phyloP scores from a whole-genome alignment of 2,888 invertebrate genomes.

The Furcula furcula region DNA sequence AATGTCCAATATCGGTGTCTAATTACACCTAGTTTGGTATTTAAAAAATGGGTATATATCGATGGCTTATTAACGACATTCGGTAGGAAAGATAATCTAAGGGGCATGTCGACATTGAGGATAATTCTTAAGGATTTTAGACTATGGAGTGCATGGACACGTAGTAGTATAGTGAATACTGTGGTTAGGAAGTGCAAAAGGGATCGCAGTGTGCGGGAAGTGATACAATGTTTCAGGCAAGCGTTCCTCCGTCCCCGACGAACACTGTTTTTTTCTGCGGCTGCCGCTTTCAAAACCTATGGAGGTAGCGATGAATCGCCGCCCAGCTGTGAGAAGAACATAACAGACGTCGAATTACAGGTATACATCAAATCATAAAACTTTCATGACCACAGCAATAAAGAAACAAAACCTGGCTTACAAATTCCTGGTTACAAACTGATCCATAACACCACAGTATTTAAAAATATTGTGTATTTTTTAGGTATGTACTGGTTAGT shows the following conservation, averaged over 20 bases:
- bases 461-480: no score
- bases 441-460: no score
- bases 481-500: no score
- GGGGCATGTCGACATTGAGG: conserved; percentile 51
- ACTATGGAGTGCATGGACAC: conserved; percentile 61
- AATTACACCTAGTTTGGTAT: conserved; percentile 32
- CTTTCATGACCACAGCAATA: no score
- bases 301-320: conserved; percentile 32
- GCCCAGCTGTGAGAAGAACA: conserved; percentile 45
- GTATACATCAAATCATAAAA: no score
- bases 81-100: conserved; percentile 26
- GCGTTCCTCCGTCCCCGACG: conserved; percentile 55
- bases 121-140: conserved; percentile 59
- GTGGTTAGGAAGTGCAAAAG: conserved; percentile 59
- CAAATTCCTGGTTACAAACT: no score
- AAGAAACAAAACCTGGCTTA: no score
- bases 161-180: conserved; percentile 50
- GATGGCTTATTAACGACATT: conserved; percentile 32
- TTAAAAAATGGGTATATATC: conserved; percentile 42
- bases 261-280: conserved; percentile 60
- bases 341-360: conserved; percentile 65
- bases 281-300: conserved; percentile 60
- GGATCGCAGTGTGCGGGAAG: conserved; percentile 61
- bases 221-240: conserved; percentile 60
- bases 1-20: conserved; percentile 36